Conservation (phyloP, 1,140 invertebrate genomes). For the Nasonia longicornis region DNA sequence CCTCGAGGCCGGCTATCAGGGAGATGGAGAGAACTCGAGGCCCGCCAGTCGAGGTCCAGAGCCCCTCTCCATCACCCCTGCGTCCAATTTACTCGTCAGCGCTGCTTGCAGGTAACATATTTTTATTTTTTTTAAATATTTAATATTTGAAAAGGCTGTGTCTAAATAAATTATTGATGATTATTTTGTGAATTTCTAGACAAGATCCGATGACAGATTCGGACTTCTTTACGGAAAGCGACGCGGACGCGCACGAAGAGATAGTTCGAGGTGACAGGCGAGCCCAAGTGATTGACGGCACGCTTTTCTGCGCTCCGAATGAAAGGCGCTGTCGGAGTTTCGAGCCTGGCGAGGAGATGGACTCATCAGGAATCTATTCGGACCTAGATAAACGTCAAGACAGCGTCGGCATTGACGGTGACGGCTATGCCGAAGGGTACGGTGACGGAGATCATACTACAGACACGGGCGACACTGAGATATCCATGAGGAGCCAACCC, state of each 20-base stretch:
- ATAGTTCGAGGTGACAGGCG: constrained; percentile 75
- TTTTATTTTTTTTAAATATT: neutral
- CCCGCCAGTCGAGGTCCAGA: constrained; percentile 82
- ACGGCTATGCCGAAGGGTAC: constrained; percentile 52
- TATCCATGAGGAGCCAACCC: constrained; percentile 62
- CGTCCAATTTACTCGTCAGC: constrained; percentile 21
- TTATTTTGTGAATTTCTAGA: constrained; percentile 53
- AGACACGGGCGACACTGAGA: constrained; percentile 63
- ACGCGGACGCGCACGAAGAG: constrained; percentile 84
- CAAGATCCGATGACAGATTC: constrained; percentile 89
- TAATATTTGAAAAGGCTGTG: neutral
- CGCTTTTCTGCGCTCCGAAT: constrained; percentile 77
- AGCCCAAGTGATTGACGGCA: constrained; percentile 81
- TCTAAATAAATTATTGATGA: neutral
- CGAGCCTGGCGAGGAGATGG: constrained; percentile 77
- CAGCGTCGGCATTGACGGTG: constrained; percentile 46
- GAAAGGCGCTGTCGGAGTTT: constrained; percentile 66
- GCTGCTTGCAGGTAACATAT: constrained; percentile 22
- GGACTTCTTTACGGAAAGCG: constrained; percentile 89
- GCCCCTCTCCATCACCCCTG: constrained; percentile 71
- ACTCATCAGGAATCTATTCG: constrained; percentile 87
- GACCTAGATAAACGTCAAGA: constrained; percentile 78
- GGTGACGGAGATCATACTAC: constrained; percentile 60
- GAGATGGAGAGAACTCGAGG: constrained; percentile 85
- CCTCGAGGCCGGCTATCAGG: constrained; percentile 87